These are phyloP conservation scores for Cynopterus sphinx DNA, from an alignment of 2,797 vertebrate species.

Conservation along the genomic window DNA sequence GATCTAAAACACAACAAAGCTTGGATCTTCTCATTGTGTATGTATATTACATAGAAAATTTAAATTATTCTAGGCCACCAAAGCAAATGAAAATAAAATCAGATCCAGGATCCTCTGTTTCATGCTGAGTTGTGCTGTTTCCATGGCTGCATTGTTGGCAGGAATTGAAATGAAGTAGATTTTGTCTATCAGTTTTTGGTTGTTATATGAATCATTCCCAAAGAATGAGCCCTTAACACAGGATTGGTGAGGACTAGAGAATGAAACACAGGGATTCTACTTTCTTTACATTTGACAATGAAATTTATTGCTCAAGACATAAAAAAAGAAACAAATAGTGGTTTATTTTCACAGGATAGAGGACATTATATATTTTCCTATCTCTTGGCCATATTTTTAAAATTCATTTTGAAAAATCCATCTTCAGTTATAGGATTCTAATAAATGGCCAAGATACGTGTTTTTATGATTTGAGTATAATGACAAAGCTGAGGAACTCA, in stretches of 20 bases:
- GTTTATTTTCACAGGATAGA: slow-evolving; percentile 71
- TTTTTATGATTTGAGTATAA: slow-evolving; percentile 27
- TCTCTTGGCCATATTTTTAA: slow-evolving; percentile 60
- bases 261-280: neutral
- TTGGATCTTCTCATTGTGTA: neutral
- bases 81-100: neutral
- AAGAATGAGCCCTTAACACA: slow-evolving; percentile 58
- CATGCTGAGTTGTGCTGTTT: neutral
- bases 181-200: slow-evolving; percentile 48
- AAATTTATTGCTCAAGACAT: slow-evolving; percentile 70
- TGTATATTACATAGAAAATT: neutral
- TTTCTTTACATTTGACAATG: slow-evolving; percentile 48
- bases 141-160: neutral
- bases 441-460: slow-evolving; percentile 51
- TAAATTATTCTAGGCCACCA: neutral
- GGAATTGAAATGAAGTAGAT: slow-evolving; percentile 69
- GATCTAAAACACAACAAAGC: neutral
- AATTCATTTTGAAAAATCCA: slow-evolving; percentile 70
- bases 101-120: neutral
- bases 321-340: slow-evolving; percentile 66
- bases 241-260: slow-evolving; percentile 1
- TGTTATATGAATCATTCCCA: slow-evolving; percentile 67
- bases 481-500: neutral
- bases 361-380: slow-evolving; percentile 62
- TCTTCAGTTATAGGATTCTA: slow-evolving; percentile 53